Conservation (phyloP, 2,888 invertebrate genomes). For the Tuberolachnus salignus region DNA sequence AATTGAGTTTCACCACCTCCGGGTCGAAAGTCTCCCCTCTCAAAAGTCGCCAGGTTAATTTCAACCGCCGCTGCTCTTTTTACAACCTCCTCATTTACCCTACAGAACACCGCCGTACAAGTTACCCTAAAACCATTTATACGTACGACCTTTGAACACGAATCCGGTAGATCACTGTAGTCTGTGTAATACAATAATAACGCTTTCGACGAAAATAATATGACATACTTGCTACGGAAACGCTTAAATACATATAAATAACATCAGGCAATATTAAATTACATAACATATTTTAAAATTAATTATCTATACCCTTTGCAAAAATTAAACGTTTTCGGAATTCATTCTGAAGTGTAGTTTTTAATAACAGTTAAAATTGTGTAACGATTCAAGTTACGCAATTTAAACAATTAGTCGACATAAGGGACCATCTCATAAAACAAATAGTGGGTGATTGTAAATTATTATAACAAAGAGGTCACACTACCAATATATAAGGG, state of each 20-base stretch:
- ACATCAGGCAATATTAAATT: neutral
- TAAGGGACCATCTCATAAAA: too few relatives aligned
- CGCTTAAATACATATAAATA: neutral
- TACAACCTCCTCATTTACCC: slow-evolving; percentile 44
- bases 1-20: slow-evolving; percentile 56
- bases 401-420: too few relatives aligned
- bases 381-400: too few relatives aligned
- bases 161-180: neutral
- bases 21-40: slow-evolving; percentile 50
- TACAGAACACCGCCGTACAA: neutral
- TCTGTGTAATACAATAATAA: neutral
- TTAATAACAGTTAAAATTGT: too few relatives aligned
- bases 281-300: too few relatives aligned
- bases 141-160: slow-evolving; percentile 36
- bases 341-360: neutral
- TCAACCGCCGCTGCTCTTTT: slow-evolving; percentile 53
- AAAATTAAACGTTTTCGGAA: neutral
- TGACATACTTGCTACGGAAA: neutral
- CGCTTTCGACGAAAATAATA: neutral
- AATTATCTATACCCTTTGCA: too few relatives aligned
- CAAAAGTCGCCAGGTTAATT: slow-evolving; percentile 55
- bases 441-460: too few relatives aligned
- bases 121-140: slow-evolving; percentile 27
- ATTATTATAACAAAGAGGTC: too few relatives aligned
- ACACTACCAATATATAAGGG: too few relatives aligned